Evolutionary conservation across 1,140 invertebrate species (phyloP).

Genomic region (Agraylea sexmaculata): DNA sequence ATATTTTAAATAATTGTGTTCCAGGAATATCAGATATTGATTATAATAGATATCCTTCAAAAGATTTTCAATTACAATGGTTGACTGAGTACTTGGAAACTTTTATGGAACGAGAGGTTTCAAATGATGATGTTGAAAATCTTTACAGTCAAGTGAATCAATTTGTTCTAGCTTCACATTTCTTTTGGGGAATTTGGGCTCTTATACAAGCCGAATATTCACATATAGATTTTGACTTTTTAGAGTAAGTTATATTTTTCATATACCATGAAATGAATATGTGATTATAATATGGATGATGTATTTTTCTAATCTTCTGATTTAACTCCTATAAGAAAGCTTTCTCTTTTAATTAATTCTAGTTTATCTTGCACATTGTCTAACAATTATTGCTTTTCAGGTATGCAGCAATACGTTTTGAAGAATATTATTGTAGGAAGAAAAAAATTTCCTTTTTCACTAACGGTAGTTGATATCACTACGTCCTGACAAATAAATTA

Average conservation of each 20-base stretch:
- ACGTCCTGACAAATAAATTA: too few species aligned
- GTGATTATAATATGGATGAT: constrained; percentile 1
- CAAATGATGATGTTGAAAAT: constrained; percentile 49
- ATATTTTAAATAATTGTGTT: constrained; percentile 22
- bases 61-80: constrained; percentile 75
- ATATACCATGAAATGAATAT: neutral
- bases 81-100: constrained; percentile 60
- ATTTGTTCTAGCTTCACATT: constrained; percentile 68
- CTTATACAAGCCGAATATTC: constrained; percentile 86
- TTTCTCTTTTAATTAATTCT: constrained; percentile 1
- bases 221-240: constrained; percentile 87
- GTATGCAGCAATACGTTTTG: constrained; percentile 53
- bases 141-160: constrained; percentile 70
- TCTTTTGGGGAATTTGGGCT: constrained; percentile 90
- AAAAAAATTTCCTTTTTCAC: constrained; percentile 10
- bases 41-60: constrained; percentile 65
- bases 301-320: constrained; percentile 1
- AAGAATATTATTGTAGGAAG: constrained; percentile 50
- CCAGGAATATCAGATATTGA: constrained; percentile 63
- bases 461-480: constrained; percentile 17
- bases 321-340: constrained; percentile 7
- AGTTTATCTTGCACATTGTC: constrained; percentile 8
- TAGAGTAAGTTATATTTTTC: constrained; percentile 51
- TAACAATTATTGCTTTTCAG: constrained; percentile 32
- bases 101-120: constrained; percentile 39